A percentile compares a stretch with the other conserved stretches of the same genome.
phyloP scores from a whole-genome alignment of 2,797 vertebrate genomes.

The Benthosema pterotum region DNA sequence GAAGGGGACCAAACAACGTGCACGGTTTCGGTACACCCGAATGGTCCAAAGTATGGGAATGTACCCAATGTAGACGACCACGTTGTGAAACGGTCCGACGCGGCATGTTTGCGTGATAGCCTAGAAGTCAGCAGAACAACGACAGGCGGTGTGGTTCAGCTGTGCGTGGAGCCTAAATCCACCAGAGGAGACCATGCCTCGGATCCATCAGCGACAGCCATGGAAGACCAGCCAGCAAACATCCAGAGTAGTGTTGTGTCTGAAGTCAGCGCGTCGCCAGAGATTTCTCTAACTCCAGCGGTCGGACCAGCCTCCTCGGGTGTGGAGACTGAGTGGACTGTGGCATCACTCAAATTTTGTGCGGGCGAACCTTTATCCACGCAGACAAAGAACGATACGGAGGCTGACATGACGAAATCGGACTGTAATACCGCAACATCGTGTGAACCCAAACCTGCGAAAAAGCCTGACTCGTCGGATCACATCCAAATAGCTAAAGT shows the following conservation, averaged over 20 bases:
- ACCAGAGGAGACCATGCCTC: slow-evolving; percentile 73
- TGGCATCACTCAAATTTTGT: slow-evolving; percentile 16
- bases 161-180: slow-evolving; percentile 37
- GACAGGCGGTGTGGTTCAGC: slow-evolving; percentile 44
- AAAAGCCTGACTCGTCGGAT: slow-evolving; percentile 25
- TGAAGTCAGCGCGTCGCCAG: slow-evolving; percentile 8
- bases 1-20: slow-evolving; percentile 28
- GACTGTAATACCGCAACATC: slow-evolving; percentile 13
- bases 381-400: neutral
- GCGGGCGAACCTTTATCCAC: slow-evolving; percentile 22
- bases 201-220: slow-evolving; percentile 65
- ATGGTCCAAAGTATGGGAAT: slow-evolving; percentile 28
- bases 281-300: slow-evolving; percentile 18
- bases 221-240: slow-evolving; percentile 72
- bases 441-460: slow-evolving; percentile 10
- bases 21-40: slow-evolving; percentile 17
- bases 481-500: slow-evolving; percentile 13
- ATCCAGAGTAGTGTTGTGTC: slow-evolving; percentile 27
- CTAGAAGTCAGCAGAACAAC: slow-evolving; percentile 49
- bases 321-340: slow-evolving; percentile 41
- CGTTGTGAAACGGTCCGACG: slow-evolving; percentile 58
- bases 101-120: slow-evolving; percentile 38
- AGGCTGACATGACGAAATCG: slow-evolving; percentile 62
- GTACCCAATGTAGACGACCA: neutral
- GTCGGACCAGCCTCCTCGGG: slow-evolving; percentile 32